Conservation (phyloP, 2,797 vertebrate species). For the Cuculus canorus region DNA sequence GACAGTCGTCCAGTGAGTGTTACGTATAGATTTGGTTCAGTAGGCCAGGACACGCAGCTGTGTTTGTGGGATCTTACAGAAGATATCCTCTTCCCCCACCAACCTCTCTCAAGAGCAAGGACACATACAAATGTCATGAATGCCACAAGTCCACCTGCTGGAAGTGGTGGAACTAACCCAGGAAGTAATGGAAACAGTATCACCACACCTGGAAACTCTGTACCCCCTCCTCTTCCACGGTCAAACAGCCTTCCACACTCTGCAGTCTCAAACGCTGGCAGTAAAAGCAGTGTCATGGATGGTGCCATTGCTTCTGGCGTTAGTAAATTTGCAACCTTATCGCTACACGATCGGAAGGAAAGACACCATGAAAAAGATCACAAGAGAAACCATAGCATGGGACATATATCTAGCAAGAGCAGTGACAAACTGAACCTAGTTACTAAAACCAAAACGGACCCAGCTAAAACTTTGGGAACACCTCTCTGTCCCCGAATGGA, state of each 20-base stretch:
- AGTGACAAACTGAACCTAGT: conserved; percentile 97
- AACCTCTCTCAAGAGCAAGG: conserved; percentile 93
- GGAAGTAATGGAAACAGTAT: conserved; percentile 83
- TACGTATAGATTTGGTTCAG: conserved; percentile 94
- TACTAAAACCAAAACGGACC: conserved; percentile 93
- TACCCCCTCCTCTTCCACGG: conserved; percentile 89
- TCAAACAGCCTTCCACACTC: conserved; percentile 96
- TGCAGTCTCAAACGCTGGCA: conserved; percentile 84
- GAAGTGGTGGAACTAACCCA: conserved; percentile 78
- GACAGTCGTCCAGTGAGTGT: conserved; percentile 95
- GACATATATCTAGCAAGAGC: conserved; percentile 99
- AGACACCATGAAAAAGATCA: conserved; percentile 96
- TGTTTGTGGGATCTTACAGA: conserved; percentile 99
- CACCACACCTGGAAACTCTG: conserved; percentile 82
- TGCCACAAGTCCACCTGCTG: conserved; percentile 87
- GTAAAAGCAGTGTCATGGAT: conserved; percentile 86
- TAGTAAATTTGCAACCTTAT: conserved; percentile 95
- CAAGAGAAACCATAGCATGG: conserved; percentile 99
- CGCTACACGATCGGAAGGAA: conserved; percentile 95
- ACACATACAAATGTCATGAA: conserved; percentile 99
- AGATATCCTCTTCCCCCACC: conserved; percentile 96
- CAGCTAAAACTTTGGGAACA: conserved; percentile 96
- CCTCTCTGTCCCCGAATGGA: conserved; percentile 95
- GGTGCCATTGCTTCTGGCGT: conserved; percentile 90
- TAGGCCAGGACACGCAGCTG: conserved; percentile 97